A percentile compares a stretch with the other conserved stretches of the same genome.
Evolutionary conservation across 2,888 invertebrate genomes (phyloP).

Genomic region (Zygothrica quintamaculata): DNA sequence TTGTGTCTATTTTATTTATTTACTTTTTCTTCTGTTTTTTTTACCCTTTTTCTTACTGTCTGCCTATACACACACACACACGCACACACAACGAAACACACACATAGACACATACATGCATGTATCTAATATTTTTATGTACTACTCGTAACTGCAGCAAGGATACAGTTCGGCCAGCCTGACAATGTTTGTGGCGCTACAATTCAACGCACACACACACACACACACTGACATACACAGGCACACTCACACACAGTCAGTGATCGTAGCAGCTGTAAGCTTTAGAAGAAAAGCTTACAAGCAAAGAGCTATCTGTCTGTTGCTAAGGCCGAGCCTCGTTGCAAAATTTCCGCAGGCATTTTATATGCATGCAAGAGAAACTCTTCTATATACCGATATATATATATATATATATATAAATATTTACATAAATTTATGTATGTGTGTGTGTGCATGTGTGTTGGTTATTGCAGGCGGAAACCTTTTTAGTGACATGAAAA

Average conservation of each 20-base stretch:
- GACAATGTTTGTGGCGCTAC: conserved; percentile 17
- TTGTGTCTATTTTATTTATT: conserved; percentile 7
- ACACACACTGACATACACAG: no score
- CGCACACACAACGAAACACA: neutral
- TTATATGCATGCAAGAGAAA: conserved; percentile 46
- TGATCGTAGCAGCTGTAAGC: no score
- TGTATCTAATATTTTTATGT: conserved; percentile 69
- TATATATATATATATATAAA: no score
- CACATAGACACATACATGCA: neutral
- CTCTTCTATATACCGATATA: neutral
- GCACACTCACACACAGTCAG: no score
- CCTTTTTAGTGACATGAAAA: conserved; percentile 80
- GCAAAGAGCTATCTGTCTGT: neutral
- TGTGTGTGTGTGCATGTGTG: conserved; percentile 28
- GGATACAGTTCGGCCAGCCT: conserved; percentile 25
- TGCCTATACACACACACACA: conserved; percentile 12
- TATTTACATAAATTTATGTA: no score
- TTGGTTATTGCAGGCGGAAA: no score
- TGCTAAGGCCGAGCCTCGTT: neutral
- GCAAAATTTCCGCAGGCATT: conserved; percentile 15
- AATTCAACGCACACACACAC: no score
- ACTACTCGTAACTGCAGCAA: conserved; percentile 43
- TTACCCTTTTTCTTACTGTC: conserved; percentile 4
- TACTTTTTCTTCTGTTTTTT: conserved; percentile 9
- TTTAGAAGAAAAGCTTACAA: neutral